Base-by-base conservation (phyloP, 2,797 vertebrate species). In the Cirrhinus mrigala region DNA sequence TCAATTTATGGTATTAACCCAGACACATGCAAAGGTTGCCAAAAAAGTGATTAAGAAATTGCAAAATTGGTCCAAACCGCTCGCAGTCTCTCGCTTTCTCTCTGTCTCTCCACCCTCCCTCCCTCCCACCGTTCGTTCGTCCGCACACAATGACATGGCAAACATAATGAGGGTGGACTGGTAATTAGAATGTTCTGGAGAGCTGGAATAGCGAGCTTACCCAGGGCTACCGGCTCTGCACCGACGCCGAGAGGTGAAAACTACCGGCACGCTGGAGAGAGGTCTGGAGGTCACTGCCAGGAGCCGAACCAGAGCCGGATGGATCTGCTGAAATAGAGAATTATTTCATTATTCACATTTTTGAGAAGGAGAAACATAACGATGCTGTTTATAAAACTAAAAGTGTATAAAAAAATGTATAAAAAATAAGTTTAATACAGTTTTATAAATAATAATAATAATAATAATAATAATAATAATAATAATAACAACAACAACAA, bases 1-100 rank as follows among this genome's bases (percentile, higher is more conserved):
- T 95, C 94, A 95, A 95, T 95, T 95, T 95, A 92, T 92, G 91
- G 93, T 91, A 94, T 95, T 96, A 96, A 94, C 92, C 91, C 87
- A 89, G 89, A 91, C 91, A 87, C 92, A 91, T 87, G 94, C 92
- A 92, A 94, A 96, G 94, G 93, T 95, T 94, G 92, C 93, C 92
- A 92, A 94, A 96, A 95, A 95, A 94, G 94, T 96, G 94, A 96
- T 96, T 95, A 95, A 95, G 94, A 95, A 95, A 95, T 95, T 94
- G 94, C 85, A 87, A 92, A 95, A 94, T 94, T 94, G 95, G 91
- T 93, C 90, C 91, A 92, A 91, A 90, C 90, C 90, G 92, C 92
- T 94, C 94, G 91, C 92, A 95, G 92, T 94, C 93, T 82, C 81
- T 86, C 46, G 78, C 74, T 70, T 24, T 50, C 27, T 68, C 44